Conservation (phyloP, 2,888 invertebrate species). For the Erebia epiphron region DNA sequence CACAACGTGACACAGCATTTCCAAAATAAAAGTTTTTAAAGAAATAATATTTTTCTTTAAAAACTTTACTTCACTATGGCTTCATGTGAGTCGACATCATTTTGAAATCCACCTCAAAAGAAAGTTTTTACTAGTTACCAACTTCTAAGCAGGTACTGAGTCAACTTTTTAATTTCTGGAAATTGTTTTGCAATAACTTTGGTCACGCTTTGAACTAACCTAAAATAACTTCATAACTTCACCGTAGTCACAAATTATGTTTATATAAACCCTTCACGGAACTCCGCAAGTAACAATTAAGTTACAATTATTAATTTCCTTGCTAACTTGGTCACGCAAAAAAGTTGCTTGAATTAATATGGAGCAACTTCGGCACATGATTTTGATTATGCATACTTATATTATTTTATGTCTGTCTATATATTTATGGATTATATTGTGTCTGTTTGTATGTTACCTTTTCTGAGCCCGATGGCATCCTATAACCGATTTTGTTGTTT, state of each 20-base stretch:
- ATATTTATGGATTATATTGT: neutral
- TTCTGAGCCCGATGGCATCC: neutral
- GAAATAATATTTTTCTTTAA: too few species aligned
- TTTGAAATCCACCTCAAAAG: too few species aligned
- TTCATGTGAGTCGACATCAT: too few species aligned
- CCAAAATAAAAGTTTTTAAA: too few species aligned
- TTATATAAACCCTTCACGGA: slow-evolving; percentile 45
- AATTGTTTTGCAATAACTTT: slow-evolving; percentile 10
- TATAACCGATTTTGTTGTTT: too few species aligned
- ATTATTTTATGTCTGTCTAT: too few species aligned
- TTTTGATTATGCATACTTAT: neutral
- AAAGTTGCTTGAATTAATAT: slow-evolving; percentile 1
- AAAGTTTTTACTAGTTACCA: too few species aligned
- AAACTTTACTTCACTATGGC: too few species aligned
- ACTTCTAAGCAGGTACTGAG: too few species aligned
- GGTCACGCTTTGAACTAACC: neutral
- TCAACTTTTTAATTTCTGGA: neutral
- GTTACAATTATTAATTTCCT: slow-evolving; percentile 47
- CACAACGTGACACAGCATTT: too few species aligned
- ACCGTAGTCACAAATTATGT: slow-evolving; percentile 7
- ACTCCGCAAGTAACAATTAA: slow-evolving; percentile 54
- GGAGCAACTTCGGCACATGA: neutral
- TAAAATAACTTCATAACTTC: slow-evolving; percentile 10
- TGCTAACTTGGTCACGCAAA: slow-evolving; percentile 45
- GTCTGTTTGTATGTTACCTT: neutral